phyloP scores from a whole-genome alignment of 1,140 invertebrate species.

The Pseudachorutes palmiensis region DNA sequence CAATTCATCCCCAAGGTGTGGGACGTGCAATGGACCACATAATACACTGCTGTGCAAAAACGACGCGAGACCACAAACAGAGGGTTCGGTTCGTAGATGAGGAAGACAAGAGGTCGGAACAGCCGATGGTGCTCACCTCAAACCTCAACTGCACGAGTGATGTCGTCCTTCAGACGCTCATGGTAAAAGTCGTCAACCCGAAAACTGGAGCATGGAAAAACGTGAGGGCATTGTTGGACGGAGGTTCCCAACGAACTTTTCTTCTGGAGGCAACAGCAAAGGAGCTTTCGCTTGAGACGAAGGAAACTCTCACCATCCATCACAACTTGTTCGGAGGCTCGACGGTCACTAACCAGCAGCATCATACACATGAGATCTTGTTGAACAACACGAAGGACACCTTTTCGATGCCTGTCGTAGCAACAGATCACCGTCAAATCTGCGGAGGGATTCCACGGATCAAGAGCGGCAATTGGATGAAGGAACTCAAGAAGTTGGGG shows the following conservation, averaged over 20 bases:
- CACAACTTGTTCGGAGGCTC: constrained; percentile 24
- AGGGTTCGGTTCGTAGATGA: too few species aligned
- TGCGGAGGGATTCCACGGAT: constrained; percentile 14
- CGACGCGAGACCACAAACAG: too few species aligned
- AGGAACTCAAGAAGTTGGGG: constrained; percentile 1
- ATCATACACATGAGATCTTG: constrained; percentile 10
- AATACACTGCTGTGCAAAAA: too few species aligned
- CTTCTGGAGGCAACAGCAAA: background rate
- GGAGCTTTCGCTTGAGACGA: constrained; percentile 1
- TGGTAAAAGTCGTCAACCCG: background rate
- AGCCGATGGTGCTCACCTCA: too few species aligned
- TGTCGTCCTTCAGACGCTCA: background rate
- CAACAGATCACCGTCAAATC: constrained; percentile 10
- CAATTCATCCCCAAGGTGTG: too few species aligned
- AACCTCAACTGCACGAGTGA: background rate
- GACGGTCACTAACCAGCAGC: background rate
- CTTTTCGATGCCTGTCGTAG: background rate
- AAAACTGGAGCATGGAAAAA: background rate
- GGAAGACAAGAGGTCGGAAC: too few species aligned
- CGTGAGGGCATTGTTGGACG: constrained; percentile 2
- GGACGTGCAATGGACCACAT: too few species aligned
- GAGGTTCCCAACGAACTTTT: constrained; percentile 10
- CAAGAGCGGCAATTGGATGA: constrained; percentile 10
- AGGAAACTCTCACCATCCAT: background rate
- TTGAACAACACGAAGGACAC: background rate